Conservation (phyloP, 1,140 invertebrate species). For the Drosophila pectinifera region DNA sequence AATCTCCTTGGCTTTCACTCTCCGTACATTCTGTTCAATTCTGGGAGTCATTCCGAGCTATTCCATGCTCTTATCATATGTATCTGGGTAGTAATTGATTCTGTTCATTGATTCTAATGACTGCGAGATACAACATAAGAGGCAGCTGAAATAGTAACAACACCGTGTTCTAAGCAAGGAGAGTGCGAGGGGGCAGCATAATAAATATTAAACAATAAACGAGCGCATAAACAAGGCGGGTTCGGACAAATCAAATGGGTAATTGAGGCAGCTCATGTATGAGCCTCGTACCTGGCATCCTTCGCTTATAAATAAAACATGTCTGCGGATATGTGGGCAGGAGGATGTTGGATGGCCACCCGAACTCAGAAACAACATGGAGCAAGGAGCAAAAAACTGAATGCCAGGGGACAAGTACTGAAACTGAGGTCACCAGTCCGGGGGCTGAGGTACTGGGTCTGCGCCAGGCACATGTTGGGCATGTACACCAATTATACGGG, state of each 20-base stretch:
- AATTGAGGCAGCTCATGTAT: constrained; percentile 53
- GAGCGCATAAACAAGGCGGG: constrained; percentile 41
- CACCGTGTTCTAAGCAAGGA: constrained; percentile 7
- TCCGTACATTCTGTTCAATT: constrained; percentile 14
- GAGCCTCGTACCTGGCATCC: constrained; percentile 15
- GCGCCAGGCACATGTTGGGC: constrained; percentile 50
- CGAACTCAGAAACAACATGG: constrained; percentile 32
- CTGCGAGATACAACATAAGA: constrained; percentile 4
- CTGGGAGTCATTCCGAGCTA: constrained; percentile 7
- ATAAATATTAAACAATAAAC: constrained; percentile 57
- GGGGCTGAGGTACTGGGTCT: constrained; percentile 24
- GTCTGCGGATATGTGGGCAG: constrained; percentile 51
- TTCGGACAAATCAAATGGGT: constrained; percentile 52
- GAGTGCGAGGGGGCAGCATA: constrained; percentile 12
- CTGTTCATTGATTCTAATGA: background rate
- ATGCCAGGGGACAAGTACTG: constrained; percentile 31
- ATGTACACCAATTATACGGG: constrained; percentile 81
- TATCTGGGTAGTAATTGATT: background rate
- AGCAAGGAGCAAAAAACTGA: constrained; percentile 28
- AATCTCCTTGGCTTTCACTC: constrained; percentile 25
- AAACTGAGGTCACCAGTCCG: constrained; percentile 4
- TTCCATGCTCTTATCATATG: too few species aligned
- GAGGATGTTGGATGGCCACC: constrained; percentile 19
- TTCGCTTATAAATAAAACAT: constrained; percentile 74
- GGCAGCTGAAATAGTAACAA: constrained; percentile 26